Evolutionary conservation across 2,888 invertebrate genomes (phyloP).

Genomic region (Macrosoma leucophasiata): DNA sequence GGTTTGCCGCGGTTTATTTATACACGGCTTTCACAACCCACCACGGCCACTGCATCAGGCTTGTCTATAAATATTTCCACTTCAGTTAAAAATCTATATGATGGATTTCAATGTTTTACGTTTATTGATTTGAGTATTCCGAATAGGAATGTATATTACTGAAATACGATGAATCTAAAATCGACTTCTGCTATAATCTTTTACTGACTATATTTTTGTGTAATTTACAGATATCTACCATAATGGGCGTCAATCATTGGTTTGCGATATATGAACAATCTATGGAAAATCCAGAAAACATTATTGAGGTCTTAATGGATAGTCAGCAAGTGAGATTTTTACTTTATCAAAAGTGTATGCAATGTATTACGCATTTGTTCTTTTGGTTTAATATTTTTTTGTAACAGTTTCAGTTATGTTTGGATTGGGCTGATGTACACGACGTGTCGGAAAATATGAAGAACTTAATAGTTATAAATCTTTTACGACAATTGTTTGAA

Average conservation of each 20-base stretch:
- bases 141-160: no score
- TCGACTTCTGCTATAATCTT: no score
- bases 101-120: no score
- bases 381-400: slow-evolving; percentile 27
- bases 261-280: slow-evolving; percentile 74
- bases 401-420: slow-evolving; percentile 77
- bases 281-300: slow-evolving; percentile 65
- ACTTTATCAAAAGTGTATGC: neutral
- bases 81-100: no score
- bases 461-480: slow-evolving; percentile 69
- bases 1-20: no score
- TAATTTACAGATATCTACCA: slow-evolving; percentile 65
- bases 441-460: slow-evolving; percentile 74
- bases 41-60: no score
- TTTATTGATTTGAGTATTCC: no score
- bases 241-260: slow-evolving; percentile 77
- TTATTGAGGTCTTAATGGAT: slow-evolving; percentile 73
- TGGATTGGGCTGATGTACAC: slow-evolving; percentile 82
- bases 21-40: no score
- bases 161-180: no score
- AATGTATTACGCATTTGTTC: neutral
- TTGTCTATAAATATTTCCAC: no score
- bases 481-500: slow-evolving; percentile 74
- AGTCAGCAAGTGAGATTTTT: slow-evolving; percentile 61
- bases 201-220: neutral